Conservation (phyloP, 2,888 invertebrate species). For the Danaus chrysippus region DNA sequence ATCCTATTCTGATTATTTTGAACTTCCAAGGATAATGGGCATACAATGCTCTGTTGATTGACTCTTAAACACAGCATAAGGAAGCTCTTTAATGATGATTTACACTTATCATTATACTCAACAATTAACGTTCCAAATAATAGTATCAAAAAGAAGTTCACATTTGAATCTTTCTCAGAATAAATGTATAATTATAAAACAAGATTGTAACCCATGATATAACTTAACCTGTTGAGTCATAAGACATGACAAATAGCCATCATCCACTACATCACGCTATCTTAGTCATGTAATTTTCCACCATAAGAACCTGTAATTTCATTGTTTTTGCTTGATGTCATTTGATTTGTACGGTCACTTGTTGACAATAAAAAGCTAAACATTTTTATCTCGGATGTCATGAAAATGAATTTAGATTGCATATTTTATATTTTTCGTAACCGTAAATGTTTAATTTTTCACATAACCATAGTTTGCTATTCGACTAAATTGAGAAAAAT, state of each 20-base stretch:
- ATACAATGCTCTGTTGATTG: no score
- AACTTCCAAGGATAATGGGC: background rate
- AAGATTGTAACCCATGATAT: background rate
- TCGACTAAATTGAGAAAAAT: no score
- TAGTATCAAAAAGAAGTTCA: no score
- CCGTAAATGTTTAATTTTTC: no score
- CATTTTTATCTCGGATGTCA: background rate
- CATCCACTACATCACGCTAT: constrained; percentile 32
- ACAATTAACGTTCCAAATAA: no score
- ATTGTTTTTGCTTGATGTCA: constrained; percentile 33
- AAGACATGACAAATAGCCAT: constrained; percentile 36
- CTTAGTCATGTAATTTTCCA: constrained; percentile 39
- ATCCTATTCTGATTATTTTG: background rate
- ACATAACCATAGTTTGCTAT: no score
- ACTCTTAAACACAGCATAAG: no score
- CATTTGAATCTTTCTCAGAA: no score
- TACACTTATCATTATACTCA: no score
- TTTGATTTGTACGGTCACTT: constrained; percentile 25
- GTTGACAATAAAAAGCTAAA: background rate
- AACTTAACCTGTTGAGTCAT: constrained; percentile 29
- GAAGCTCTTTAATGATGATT: no score
- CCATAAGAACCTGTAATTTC: constrained; percentile 34
- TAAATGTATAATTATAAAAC: no score
- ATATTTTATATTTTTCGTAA: no score
- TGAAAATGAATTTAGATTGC: background rate